Evolutionary conservation across 1,140 invertebrate genomes (phyloP).

Genomic region (Drosophila mayri): DNA sequence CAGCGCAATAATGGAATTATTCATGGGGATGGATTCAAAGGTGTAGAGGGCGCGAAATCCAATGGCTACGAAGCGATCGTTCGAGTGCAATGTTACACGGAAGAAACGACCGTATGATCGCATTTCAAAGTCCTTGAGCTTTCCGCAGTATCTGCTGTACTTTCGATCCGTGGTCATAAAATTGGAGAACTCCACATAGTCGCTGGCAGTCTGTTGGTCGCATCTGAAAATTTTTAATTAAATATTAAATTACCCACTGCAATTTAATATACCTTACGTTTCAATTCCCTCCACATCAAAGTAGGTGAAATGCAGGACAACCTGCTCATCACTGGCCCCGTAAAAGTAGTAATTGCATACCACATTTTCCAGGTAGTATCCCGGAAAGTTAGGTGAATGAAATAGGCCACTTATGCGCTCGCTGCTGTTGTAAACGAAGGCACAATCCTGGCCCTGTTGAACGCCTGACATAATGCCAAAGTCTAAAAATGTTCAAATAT

Average conservation of each 20-base stretch:
- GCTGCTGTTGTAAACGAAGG: conserved; percentile 93
- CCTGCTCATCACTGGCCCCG: conserved; percentile 91
- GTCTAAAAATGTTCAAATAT: conserved; percentile 45
- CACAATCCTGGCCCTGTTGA: conserved; percentile 92
- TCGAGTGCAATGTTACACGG: conserved; percentile 96
- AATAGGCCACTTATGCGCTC: conserved; percentile 92
- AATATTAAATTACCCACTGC: not conserved
- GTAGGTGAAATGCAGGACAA: conserved; percentile 94
- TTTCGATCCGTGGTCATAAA: conserved; percentile 94
- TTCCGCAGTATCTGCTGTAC: conserved; percentile 94
- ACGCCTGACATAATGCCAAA: conserved; percentile 92
- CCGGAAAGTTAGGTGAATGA: conserved; percentile 96
- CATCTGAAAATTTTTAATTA: conserved; percentile 87
- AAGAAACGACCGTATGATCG: conserved; percentile 97
- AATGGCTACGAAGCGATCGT: conserved; percentile 95
- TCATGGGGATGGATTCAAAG: conserved; percentile 86
- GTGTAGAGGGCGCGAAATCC: conserved; percentile 97
- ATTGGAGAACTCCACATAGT: conserved; percentile 98
- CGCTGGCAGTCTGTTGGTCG: conserved; percentile 93
- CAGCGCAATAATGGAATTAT: conserved; percentile 25
- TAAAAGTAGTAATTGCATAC: conserved; percentile 98
- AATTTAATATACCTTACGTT: conserved; percentile 88
- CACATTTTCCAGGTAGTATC: conserved; percentile 95
- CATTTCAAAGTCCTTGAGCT: conserved; percentile 90
- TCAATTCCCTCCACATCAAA: conserved; percentile 96